phyloP scores from a whole-genome alignment of 2,797 vertebrate genomes.

The Rhodeus uyekii region DNA sequence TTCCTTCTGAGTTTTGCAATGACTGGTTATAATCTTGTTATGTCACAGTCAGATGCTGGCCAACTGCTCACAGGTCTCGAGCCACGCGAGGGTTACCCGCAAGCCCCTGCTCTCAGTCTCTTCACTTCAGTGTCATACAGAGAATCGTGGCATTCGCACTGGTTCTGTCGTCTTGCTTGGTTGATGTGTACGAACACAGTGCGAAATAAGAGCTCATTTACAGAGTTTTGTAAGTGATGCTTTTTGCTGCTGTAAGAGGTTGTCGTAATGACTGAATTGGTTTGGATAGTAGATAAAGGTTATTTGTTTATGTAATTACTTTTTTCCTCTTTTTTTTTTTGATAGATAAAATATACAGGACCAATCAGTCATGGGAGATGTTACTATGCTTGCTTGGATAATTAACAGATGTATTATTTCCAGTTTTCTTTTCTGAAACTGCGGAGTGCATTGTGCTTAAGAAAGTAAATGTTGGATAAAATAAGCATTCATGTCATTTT shows the following conservation, averaged over 20 bases:
- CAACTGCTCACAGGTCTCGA: slow-evolving; percentile 9
- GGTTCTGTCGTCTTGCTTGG: background rate
- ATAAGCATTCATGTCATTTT: background rate
- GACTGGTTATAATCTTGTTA: slow-evolving; percentile 46
- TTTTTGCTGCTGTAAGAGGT: background rate
- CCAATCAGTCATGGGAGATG: background rate
- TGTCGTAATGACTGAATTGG: background rate
- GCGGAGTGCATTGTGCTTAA: background rate
- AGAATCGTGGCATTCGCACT: background rate
- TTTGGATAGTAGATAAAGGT: background rate
- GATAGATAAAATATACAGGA: background rate
- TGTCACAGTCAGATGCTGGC: slow-evolving; percentile 38
- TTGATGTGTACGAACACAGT: background rate
- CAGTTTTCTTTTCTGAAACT: background rate
- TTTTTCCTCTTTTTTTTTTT: too few species aligned
- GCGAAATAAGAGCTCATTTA: background rate
- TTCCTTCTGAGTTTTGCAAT: slow-evolving; percentile 22
- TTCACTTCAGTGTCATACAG: background rate
- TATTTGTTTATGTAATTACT: background rate
- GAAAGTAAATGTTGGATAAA: background rate
- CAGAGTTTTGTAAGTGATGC: background rate
- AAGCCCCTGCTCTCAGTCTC: background rate
- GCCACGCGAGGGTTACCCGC: background rate
- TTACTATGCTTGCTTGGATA: background rate
- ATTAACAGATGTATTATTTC: background rate